Base-by-base conservation (phyloP, 2,113 vertebrate genomes). In the Ciconia maguari region DNA sequence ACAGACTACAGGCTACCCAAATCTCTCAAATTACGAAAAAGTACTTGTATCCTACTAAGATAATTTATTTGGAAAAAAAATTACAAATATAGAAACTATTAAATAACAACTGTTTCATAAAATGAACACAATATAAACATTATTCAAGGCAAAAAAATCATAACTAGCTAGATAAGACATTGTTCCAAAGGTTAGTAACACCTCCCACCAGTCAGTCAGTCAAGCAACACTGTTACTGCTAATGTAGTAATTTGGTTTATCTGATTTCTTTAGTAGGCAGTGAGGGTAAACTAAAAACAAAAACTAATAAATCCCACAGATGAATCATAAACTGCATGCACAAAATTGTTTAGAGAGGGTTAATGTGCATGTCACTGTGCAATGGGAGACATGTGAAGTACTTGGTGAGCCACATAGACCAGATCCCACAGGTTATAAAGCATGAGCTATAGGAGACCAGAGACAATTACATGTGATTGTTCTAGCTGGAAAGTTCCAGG, bases 101-200 rank as follows among this genome's bases (percentile, higher is more conserved):
- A 94, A 90, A 90, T 66, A 93, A 65, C 48, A 96, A 82, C 24
- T 13, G 34, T 80, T 85, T 90, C 29, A 74, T 68, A 83, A 95
- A 96, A 85, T 70, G 62, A 96, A 88, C 30, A 55, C 25, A 94
- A 85, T 76, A 74, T 69, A 87, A 96, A 86, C 34, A 92, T 81
- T 64, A 89, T 36, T 27, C n/a, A 78, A 96, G 58, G 75, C 42
- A 29, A 14, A 52, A 62, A 32, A 24, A 75, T 65, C 32, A 9
- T 36, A 82, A 88, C 70, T 27, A 57, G 32, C 52, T 79, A 83
- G 72, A 19, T 52, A 88, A 86, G 82, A 81, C 25, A 32, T n/a
- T 46, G 44, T 69, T 91, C 64, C 82, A 92, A 78, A 93, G 78
- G 55, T 48, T 36, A 62, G 64, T 60, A 93, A 91, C 51, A 85